phyloP scores from a whole-genome alignment of 2,797 vertebrate species.

The Decapterus maruadsi region DNA sequence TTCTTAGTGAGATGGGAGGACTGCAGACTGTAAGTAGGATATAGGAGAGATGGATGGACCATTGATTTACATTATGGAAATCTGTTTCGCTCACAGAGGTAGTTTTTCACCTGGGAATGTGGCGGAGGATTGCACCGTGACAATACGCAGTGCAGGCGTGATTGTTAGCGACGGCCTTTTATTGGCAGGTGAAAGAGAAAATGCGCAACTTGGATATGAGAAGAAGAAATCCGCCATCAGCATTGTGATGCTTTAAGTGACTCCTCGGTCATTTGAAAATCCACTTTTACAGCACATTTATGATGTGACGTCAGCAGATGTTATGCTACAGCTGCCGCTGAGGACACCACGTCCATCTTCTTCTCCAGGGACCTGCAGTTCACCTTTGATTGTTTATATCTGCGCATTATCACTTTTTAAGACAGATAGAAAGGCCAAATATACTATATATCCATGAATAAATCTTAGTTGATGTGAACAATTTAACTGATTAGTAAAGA shows the following conservation, averaged over 20 bases:
- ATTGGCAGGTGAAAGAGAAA: conserved; percentile 63
- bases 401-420: background rate
- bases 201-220: conserved; percentile 31
- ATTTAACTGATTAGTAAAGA: too few relatives aligned
- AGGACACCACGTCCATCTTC: background rate
- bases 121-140: conserved; percentile 32
- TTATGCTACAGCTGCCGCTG: background rate
- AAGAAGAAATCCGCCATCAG: conserved; percentile 42
- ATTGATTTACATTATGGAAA: conserved; percentile 69
- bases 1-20: conserved; percentile 68
- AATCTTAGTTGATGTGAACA: background rate
- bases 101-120: conserved; percentile 53
- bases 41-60: conserved; percentile 53
- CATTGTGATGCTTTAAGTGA: conserved; percentile 23
- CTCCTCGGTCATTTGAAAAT: conserved; percentile 32
- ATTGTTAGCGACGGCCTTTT: conserved; percentile 46
- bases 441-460: background rate
- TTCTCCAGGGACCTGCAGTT: background rate
- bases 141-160: conserved; percentile 20
- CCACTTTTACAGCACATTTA: conserved; percentile 17
- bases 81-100: conserved; percentile 51
- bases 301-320: conserved; percentile 20
- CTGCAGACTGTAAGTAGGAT: conserved; percentile 52
- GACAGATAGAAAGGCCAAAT: background rate
- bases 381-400: background rate